Conservation (phyloP, 2,888 invertebrate genomes). For the Clivina fossor region DNA sequence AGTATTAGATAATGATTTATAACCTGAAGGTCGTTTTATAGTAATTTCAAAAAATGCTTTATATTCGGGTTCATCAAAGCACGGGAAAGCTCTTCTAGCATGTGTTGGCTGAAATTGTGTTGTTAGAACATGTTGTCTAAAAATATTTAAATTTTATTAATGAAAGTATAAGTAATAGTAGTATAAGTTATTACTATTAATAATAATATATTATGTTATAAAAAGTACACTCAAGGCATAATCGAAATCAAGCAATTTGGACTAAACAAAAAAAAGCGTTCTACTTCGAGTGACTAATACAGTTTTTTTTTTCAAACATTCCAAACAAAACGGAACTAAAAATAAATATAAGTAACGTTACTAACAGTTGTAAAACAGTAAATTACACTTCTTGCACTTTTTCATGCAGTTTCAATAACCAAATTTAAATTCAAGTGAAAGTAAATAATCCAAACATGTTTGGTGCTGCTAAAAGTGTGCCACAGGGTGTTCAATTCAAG, state of each 20-base stretch:
- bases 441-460: too few relatives aligned
- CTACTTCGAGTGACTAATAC: too few relatives aligned
- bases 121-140: conserved; percentile 52
- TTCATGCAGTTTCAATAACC: too few relatives aligned
- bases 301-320: too few relatives aligned
- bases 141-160: not conserved
- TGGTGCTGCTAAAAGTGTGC: conserved; percentile 9
- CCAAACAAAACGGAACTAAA: too few relatives aligned
- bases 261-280: too few relatives aligned
- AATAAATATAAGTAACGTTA: too few relatives aligned
- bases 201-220: not conserved
- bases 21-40: conserved; percentile 7
- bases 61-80: conserved; percentile 69
- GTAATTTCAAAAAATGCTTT: conserved; percentile 51
- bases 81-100: conserved; percentile 74
- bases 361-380: not conserved
- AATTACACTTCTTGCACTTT: too few relatives aligned
- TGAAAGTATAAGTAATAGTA: not conserved
- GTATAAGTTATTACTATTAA: not conserved
- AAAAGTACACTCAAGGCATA: not conserved
- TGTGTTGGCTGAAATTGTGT: conserved; percentile 71
- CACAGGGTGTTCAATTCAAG: too few relatives aligned
- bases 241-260: not conserved
- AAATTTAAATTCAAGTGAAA: too few relatives aligned
- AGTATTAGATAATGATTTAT: conserved; percentile 17